Evolutionary conservation across 2,113 vertebrate genomes (phyloP), one percentile per base, ranked within the genome.

Genomic region (Cyprinodon tularosa): DNA sequence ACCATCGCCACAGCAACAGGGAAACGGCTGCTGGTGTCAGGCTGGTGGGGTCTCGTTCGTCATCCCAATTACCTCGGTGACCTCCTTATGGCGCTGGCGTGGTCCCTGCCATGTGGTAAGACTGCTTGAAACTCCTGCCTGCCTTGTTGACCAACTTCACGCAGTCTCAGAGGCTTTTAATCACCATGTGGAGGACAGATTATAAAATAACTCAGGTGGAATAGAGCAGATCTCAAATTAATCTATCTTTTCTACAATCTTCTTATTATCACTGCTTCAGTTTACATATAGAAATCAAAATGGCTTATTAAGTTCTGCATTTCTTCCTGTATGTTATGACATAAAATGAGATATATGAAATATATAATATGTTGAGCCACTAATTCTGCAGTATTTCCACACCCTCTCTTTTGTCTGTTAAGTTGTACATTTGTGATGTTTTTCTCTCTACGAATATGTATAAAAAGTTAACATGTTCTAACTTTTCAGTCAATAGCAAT

Each of bases 51-150:
- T 29, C 86, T 96, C 39, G 96, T 98, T 71, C 95, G 96, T 40
- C 96, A 97, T 68, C 96, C 96, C 63, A 97, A 98, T 90, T 97
- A 97, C 86, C 91, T 97, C 0, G 96, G 96, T 15, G 96, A 98
- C 82, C 90, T 97, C 69, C 92, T 96, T 73, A 98, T 98, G 96
- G 96, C 96, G n/a, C 87, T 97, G 62, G 96, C 96, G 0, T 98
- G 96, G 96, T 96, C 96, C 6, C 88, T 98, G 77, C 96, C 96
- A 1, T 98, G 96, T 39, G 96, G 96, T 98, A 78, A 96, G 95
- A 91, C 42, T 12, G 37, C 42, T 29, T 45, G 61, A 82, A 74
- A 69, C 62, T 53, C 50, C 61, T 37, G 15, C 3, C 48, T 0
- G 4, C 39, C 2, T 40, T 38, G 38, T 67, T 80, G 2, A 1